phyloP scores from a whole-genome alignment of 2,797 vertebrate genomes.

The Aplochiton taeniatus region DNA sequence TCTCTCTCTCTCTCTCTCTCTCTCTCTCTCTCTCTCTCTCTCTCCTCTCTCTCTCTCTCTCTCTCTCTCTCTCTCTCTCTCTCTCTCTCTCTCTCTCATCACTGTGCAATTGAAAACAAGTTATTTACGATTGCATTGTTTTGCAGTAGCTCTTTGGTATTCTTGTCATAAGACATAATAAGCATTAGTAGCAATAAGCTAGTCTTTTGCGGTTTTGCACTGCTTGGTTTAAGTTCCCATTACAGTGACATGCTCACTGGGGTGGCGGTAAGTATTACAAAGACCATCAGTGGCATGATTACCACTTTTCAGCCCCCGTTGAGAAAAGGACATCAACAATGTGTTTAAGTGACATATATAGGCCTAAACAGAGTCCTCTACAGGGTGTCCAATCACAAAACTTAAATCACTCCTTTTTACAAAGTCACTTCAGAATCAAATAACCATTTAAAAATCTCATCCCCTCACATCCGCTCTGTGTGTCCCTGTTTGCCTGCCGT shows the following conservation, averaged over 20 bases:
- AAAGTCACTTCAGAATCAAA: conserved; percentile 65
- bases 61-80: too few species aligned
- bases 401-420: conserved; percentile 43
- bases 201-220: conserved; percentile 34
- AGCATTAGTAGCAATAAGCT: conserved; percentile 37
- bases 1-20: not conserved
- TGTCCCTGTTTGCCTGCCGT: conserved; percentile 44
- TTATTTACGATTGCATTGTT: not conserved
- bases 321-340: conserved; percentile 58
- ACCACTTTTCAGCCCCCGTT: conserved; percentile 51
- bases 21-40: not conserved
- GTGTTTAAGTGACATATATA: conserved; percentile 57
- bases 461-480: conserved; percentile 49
- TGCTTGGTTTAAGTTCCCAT: conserved; percentile 40
- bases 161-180: conserved; percentile 23
- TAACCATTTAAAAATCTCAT: conserved; percentile 58
- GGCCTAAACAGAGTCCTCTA: conserved; percentile 55
- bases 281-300: conserved; percentile 60
- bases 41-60: too few species aligned
- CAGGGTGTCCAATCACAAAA: conserved; percentile 39
- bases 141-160: conserved; percentile 4
- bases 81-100: not conserved
- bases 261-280: conserved; percentile 61
- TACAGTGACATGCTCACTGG: conserved; percentile 43
- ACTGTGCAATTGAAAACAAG: conserved; percentile 11